Percentiles rank a stretch among this genome's conserved stretches.
phyloP scores from a whole-genome alignment of 2,113 vertebrate species.

The Mustela nigripes region DNA sequence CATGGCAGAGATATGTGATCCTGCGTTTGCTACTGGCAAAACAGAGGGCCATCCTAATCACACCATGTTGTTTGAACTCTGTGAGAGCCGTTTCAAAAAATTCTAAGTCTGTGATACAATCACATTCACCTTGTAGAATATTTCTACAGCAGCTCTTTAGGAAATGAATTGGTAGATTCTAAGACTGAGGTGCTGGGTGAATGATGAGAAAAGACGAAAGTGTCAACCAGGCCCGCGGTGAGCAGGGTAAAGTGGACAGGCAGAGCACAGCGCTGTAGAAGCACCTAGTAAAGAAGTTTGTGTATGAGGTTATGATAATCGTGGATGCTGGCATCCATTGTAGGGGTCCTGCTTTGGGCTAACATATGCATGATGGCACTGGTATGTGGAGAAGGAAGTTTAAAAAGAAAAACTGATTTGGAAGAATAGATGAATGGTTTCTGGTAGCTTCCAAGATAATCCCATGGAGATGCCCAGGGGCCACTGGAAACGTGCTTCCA shows the following conservation, averaged over 20 bases:
- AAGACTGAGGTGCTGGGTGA: background rate
- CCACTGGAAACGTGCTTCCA: rapidly evolving
- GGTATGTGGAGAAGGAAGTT: background rate
- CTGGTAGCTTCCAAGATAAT: background rate
- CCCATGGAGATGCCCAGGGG: rapidly evolving
- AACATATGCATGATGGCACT: background rate
- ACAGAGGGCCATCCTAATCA: background rate
- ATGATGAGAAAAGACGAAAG: background rate
- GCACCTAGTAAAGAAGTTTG: background rate
- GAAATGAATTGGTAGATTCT: background rate
- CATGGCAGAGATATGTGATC: background rate
- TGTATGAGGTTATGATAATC: background rate
- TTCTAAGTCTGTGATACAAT: background rate
- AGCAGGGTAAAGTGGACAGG: background rate
- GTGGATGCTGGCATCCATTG: background rate
- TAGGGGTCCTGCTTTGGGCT: background rate
- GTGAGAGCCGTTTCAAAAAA: background rate
- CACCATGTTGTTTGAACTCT: background rate
- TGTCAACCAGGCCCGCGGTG: rapidly evolving
- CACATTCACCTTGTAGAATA: background rate
- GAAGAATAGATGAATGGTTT: background rate
- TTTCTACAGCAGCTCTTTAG: background rate
- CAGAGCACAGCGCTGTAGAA: rapidly evolving
- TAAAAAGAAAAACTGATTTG: background rate
- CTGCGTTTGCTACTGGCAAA: background rate